Evolutionary conservation across 2,888 invertebrate species (phyloP).

Genomic region (Drosophila prolongata): DNA sequence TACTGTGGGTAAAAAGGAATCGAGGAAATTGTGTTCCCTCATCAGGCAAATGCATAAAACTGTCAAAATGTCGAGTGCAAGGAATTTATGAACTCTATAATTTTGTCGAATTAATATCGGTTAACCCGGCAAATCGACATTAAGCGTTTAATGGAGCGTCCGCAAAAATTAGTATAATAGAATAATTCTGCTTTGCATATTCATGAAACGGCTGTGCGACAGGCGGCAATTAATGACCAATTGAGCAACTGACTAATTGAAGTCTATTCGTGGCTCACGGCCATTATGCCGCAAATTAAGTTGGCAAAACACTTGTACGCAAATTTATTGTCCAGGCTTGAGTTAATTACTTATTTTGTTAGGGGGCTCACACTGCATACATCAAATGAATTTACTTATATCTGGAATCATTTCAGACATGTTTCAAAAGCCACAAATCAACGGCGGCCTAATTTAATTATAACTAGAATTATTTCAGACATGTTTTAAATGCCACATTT

Average conservation of each 20-base stretch:
- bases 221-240: slow-evolving; percentile 23
- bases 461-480: not conserved
- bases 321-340: slow-evolving; percentile 21
- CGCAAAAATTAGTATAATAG: slow-evolving; percentile 18
- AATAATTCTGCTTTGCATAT: slow-evolving; percentile 25
- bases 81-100: not conserved
- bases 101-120: not conserved
- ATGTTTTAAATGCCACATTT: slow-evolving; percentile 25
- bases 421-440: slow-evolving; percentile 27
- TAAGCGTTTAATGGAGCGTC: slow-evolving; percentile 27
- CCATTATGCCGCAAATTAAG: slow-evolving; percentile 36
- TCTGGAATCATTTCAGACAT: not conserved
- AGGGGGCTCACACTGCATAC: not conserved
- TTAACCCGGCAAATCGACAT: not conserved
- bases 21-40: not conserved
- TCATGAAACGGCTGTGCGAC: slow-evolving; percentile 20
- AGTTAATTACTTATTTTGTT: slow-evolving; percentile 30
- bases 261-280: slow-evolving; percentile 17
- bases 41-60: slow-evolving; percentile 2
- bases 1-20: not conserved
- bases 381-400: slow-evolving; percentile 12
- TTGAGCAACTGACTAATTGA: slow-evolving; percentile 25
- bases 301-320: slow-evolving; percentile 23
- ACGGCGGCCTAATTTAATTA: slow-evolving; percentile 8
- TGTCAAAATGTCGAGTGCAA: slow-evolving; percentile 21